Base-by-base conservation (phyloP, 2,113 vertebrate species). In the Cichladusa arquata region DNA sequence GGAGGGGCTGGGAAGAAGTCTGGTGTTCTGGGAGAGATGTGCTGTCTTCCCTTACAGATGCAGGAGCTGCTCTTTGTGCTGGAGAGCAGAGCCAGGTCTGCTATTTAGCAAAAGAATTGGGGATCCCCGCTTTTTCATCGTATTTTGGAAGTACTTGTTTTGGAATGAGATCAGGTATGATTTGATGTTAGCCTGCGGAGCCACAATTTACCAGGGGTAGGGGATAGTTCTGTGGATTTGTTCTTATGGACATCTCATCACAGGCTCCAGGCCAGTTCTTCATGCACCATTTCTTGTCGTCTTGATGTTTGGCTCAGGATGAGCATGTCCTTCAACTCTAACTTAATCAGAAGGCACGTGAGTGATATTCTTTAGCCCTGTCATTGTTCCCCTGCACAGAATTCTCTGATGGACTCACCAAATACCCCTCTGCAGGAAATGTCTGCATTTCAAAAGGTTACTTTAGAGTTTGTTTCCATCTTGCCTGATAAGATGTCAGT, bases 21-120 rank as follows among this genome's bases (percentile, higher is more conserved):
- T 0, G 0, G 14, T 7, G 24, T 29, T 34, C 50, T 0, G 0
- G 29, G 60, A 33, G 40, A 33, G 40, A 5, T 17, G 36, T 13
- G 23, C 19, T 48, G 3, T 45, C 71, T 20, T 50, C n/a, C 31
- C 22, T 45, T 15, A 1, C 2, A 5, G 51, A 1, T 6, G 33
- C 36, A n/a, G 79, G 40, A 60, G 51, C 45, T 72, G 20, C 28
- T 47, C 22, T 25, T 15, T 38, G 23, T 62, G 48, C 48, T n/a
- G 47, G 48, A 22, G 16, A 25, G 17, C 5, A 23, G 45, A 61
- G 60, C 14, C 47, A 42, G 48, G 8, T n/a, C 65, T 62, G 62
- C 33, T 50, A 0, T 38, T 16, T 57, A 14, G 2, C 2, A 6
- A 24, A 12, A 22, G n/a, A 47, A 2, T 0, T 36, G 14, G 24